Evolutionary conservation across 2,888 invertebrate genomes (phyloP).

Genomic region (Hanleya hanleyi): DNA sequence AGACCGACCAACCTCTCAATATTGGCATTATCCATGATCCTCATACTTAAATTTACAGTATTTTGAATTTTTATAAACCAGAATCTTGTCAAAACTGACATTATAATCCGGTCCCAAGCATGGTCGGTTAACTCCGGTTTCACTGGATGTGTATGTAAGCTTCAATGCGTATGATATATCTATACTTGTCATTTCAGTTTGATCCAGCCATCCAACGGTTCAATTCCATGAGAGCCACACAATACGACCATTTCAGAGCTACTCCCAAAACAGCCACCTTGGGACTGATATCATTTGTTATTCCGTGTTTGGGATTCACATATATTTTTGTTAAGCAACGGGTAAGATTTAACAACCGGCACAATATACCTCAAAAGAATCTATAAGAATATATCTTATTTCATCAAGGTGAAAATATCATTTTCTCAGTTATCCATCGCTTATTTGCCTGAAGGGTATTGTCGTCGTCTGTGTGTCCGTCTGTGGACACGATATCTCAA

Average conservation of each 20-base stretch:
- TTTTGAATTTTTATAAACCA: neutral
- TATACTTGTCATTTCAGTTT: constrained; percentile 77
- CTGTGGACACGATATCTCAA: no score
- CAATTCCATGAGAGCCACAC: constrained; percentile 81
- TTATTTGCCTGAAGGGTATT: no score
- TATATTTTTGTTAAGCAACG: no score
- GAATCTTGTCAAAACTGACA: neutral
- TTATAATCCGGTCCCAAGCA: neutral
- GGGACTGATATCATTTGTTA: constrained; percentile 72
- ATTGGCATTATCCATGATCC: neutral
- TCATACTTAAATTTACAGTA: neutral
- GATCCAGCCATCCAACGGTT: constrained; percentile 86
- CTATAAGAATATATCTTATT: no score
- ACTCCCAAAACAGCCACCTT: constrained; percentile 77
- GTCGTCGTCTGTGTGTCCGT: no score
- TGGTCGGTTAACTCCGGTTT: neutral
- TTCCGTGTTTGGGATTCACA: constrained; percentile 37
- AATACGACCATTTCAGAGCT: constrained; percentile 81
- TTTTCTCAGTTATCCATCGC: no score
- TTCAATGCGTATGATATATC: neutral
- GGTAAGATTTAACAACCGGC: no score
- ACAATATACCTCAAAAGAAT: no score
- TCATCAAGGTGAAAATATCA: no score
- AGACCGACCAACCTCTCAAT: neutral
- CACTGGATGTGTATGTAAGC: neutral